Evolutionary conservation across 2,797 vertebrate species (phyloP).

Genomic region (Semotilus atromaculatus): DNA sequence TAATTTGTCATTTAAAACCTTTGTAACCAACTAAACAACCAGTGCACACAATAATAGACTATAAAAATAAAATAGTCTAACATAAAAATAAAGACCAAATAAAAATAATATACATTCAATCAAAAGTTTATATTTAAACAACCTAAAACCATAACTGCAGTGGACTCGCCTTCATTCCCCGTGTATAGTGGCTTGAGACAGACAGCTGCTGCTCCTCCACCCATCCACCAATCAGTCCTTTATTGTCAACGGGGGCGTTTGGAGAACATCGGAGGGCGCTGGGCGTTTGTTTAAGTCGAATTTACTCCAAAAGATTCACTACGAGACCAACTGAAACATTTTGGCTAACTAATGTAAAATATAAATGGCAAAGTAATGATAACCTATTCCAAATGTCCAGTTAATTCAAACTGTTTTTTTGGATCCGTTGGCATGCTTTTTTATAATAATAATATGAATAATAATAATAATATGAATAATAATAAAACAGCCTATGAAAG

Average conservation of each 20-base stretch:
- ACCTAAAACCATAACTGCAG: neutral
- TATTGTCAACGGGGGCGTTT: neutral
- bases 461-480: too few relatives aligned
- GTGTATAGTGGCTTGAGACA: neutral
- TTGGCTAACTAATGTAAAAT: neutral
- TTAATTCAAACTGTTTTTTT: neutral
- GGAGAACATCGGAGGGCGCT: neutral
- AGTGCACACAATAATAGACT: neutral
- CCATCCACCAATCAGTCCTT: neutral
- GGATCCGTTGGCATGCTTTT: neutral
- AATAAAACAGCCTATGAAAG: neutral
- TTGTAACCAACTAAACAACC: neutral
- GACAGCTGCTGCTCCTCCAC: neutral
- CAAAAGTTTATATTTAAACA: neutral
- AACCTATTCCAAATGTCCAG: too few relatives aligned
- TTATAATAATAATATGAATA: neutral
- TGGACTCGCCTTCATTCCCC: neutral
- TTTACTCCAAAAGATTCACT: constrained; percentile 3
- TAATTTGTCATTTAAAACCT: neutral
- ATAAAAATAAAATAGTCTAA: neutral
- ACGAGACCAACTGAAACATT: neutral
- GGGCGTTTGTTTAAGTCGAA: neutral
- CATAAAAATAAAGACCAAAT: neutral
- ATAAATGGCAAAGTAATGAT: neutral
- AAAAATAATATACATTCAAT: neutral